Percentiles rank a stretch among this genome's conserved stretches.
phyloP scores from a whole-genome alignment of 2,113 vertebrate species.

The Propithecus coquereli region DNA sequence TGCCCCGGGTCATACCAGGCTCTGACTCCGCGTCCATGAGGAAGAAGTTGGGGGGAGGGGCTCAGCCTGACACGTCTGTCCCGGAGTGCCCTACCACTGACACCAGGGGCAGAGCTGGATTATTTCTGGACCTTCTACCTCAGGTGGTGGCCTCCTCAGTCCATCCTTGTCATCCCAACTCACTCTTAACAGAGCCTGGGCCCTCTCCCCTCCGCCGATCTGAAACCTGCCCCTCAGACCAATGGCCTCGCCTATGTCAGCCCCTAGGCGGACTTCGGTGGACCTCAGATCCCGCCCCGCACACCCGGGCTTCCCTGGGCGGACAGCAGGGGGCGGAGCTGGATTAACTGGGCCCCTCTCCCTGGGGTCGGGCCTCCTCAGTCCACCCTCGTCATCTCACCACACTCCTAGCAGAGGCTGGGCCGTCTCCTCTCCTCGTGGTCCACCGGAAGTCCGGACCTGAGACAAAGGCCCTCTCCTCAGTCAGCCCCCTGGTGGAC shows the following conservation, averaged over 20 bases:
- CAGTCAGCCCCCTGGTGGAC: no score
- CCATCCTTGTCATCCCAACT: neutral
- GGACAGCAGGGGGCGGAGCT: neutral
- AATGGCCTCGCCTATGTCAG: neutral
- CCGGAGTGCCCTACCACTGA: neutral
- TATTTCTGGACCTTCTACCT: no score
- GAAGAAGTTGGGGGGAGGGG: no score
- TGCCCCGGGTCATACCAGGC: no score
- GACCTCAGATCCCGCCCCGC: neutral
- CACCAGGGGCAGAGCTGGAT: neutral
- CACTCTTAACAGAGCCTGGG: neutral
- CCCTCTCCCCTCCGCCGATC: no score
- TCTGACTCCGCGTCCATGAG: no score
- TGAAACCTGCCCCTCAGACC: neutral
- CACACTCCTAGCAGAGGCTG: no score
- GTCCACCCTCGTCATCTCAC: neutral
- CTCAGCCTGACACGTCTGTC: neutral
- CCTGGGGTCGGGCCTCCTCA: neutral
- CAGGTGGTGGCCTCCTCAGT: neutral
- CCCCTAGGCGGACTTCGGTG: rapidly evolving
- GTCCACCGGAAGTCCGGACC: no score
- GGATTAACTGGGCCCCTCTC: neutral
- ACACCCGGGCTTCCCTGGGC: no score
- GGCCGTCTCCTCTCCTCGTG: no score
- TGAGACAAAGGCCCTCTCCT: no score